These are phyloP conservation scores for Oostethus manadensis DNA, from an alignment of 2,113 vertebrate genomes.

Conservation along the genomic window DNA sequence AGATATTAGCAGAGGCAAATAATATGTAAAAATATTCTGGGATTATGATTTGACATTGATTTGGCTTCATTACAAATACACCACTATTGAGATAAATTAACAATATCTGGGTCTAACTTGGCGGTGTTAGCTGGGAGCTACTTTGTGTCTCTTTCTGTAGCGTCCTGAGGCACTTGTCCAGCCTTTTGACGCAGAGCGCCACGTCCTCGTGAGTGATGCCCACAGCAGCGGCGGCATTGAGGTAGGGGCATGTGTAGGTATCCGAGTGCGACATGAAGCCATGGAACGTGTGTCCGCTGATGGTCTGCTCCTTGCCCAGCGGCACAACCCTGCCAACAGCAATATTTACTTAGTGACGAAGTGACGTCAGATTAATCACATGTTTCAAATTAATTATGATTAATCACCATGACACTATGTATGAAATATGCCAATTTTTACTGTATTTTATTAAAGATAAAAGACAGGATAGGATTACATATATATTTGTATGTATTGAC, in stretches of 20 bases:
- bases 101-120: neutral
- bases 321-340: slow-evolving; percentile 80
- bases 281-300: slow-evolving; percentile 83
- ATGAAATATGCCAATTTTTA: too few relatives aligned
- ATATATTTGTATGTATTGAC: too few relatives aligned
- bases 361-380: too few relatives aligned
- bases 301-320: slow-evolving; percentile 77
- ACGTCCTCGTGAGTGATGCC: slow-evolving; percentile 89
- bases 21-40: too few relatives aligned
- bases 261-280: slow-evolving; percentile 93
- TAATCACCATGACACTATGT: too few relatives aligned
- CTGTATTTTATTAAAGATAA: too few relatives aligned
- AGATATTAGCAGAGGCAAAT: too few relatives aligned
- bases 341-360: neutral
- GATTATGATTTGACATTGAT: too few relatives aligned
- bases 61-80: too few relatives aligned
- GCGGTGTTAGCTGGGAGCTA: neutral
- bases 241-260: slow-evolving; percentile 85
- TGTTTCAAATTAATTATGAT: too few relatives aligned
- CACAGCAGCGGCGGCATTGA: slow-evolving; percentile 91
- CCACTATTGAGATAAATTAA: neutral
- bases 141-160: slow-evolving; percentile 60
- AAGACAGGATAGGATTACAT: too few relatives aligned
- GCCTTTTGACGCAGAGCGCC: slow-evolving; percentile 84
- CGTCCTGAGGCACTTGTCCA: slow-evolving; percentile 87